Base-by-base conservation (phyloP, 2,113 vertebrate genomes). In the Myotis brandtii region DNA sequence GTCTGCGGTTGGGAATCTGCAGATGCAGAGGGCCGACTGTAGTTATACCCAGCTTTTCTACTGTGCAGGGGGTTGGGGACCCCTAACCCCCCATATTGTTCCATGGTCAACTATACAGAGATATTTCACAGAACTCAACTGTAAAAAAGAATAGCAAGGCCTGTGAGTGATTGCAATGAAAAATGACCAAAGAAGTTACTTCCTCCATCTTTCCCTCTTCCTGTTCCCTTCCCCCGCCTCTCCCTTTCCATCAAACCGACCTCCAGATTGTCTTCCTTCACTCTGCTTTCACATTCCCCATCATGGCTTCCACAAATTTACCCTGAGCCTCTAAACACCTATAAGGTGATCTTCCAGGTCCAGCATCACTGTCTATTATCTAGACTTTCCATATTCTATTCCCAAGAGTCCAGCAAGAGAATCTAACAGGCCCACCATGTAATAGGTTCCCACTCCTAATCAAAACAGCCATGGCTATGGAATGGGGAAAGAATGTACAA, bases 161-260 rank as follows among this genome's bases (percentile, higher is more conserved):
- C 32, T 69, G 6, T 34, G 32, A 56, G 25, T 81, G 18, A 82
- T 0, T 72, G 8, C 43, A 93, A 73, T 18, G 76, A 54, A 89
- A 32, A 96, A 94, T 80, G 46, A 64, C 66, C 18, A 30, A 81
- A 85, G 25, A 76, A 88, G 75, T 83, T 67, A 77, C 62, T 83
- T 85, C 94, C 50, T 72, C 46, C n/a, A 27, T 76, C 27, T 7
- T 83, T 87, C 3, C 12, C 20, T 87, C 30, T 25, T 20, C 20
- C 10, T 77, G 34, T 5, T 6, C 67, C 17, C 16, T 48, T 7
- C 5, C 30, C 37, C 13, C 17, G 69, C 14, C 14, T 23, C 40
- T 50, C 48, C 59, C 76, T 50, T 16, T 73, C 52, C 25, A 56
- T 9, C 34, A 93, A 43, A 76, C 3, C 17, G n/a, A 46, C 5